Base-by-base conservation (phyloP, 1,140 invertebrate genomes). In the Drosophila micromelanica region DNA sequence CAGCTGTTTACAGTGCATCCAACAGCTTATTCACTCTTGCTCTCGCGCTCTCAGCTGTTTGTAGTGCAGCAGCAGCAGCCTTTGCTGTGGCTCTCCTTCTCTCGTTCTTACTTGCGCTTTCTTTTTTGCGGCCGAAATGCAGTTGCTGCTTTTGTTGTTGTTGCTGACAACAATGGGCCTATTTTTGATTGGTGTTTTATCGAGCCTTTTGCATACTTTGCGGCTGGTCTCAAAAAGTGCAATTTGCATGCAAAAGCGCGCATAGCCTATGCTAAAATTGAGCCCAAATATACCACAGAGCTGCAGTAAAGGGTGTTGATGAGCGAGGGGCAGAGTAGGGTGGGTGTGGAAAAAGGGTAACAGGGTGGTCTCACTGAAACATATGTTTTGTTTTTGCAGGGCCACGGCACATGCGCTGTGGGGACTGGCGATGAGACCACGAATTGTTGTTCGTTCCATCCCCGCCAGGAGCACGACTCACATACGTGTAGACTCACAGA, bases 341-440 rank as follows among this genome's bases (percentile, higher is more conserved):
- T 5, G 27, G 48, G 52, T 54, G 5, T 5, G 27, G 27, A 35
- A 35, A 35, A 9, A 35, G 32, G 32, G 32, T 35, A 9, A 35
- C 32, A 35, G 32, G 42, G 12, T 49, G 46, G 37, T 38, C n/a
- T 15, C 30, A 35, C 8, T 5, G 13, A 52, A 52, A 52, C 49
- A 52, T 52, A 8, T 52, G 49, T 52, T 52, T 32, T 52, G 64
- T 69, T 74, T 56, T 62, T 61, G 57, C 20, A 55, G 37, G 57
- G 67, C 65, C 49, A 73, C 8, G 20, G 42, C 32, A 61, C 71
- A 73, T 68, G 63, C 71, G 71, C 71, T 48, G 8, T 69, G 38
- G 15, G 30, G 5, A 32, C 11, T n/a, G 7, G 32, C 32, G 32
- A 27, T 27, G 5, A 27, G 27, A 6, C 27, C 27, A 27, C 38